phyloP scores from a whole-genome alignment of 2,113 vertebrate genomes.

The Ameiurus melas region DNA sequence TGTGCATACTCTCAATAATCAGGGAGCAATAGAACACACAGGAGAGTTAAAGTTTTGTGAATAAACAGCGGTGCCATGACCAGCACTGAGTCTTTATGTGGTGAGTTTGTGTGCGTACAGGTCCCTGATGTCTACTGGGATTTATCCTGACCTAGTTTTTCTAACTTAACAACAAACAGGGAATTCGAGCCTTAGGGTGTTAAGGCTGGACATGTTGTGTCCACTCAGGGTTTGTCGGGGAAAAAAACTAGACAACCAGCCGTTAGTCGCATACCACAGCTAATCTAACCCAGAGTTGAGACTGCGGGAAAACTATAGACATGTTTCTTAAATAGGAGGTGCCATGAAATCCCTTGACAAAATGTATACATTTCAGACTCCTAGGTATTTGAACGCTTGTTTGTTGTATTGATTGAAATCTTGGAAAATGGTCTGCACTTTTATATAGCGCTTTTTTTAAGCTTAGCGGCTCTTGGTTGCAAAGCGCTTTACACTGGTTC shows the following conservation, averaged over 20 bases:
- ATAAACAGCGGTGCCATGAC: slow-evolving; percentile 22
- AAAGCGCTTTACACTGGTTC: too few species aligned
- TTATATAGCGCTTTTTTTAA: too few species aligned
- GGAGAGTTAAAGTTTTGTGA: not conserved
- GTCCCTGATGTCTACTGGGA: not conserved
- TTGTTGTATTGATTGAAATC: not conserved
- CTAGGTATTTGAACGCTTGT: not conserved
- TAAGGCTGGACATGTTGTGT: slow-evolving; percentile 29
- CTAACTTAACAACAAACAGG: not conserved
- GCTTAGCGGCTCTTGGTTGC: too few species aligned
- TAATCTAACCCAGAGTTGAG: slow-evolving; percentile 48
- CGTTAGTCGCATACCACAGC: slow-evolving; percentile 39
- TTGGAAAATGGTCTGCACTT: too few species aligned
- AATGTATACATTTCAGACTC: not conserved
- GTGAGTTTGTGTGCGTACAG: not conserved
- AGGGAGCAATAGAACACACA: not conserved
- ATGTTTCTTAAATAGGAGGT: slow-evolving; percentile 38
- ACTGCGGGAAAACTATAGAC: not conserved
- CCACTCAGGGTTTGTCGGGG: slow-evolving; percentile 32
- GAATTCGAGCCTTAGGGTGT: slow-evolving; percentile 12
- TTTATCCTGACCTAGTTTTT: slow-evolving; percentile 18
- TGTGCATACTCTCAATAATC: not conserved
- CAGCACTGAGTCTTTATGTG: not conserved
- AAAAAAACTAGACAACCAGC: slow-evolving; percentile 31
- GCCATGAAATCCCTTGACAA: not conserved